These are phyloP conservation scores for Galerucella pusilla DNA, from an alignment of 2,888 invertebrate species.

Conservation along the genomic window DNA sequence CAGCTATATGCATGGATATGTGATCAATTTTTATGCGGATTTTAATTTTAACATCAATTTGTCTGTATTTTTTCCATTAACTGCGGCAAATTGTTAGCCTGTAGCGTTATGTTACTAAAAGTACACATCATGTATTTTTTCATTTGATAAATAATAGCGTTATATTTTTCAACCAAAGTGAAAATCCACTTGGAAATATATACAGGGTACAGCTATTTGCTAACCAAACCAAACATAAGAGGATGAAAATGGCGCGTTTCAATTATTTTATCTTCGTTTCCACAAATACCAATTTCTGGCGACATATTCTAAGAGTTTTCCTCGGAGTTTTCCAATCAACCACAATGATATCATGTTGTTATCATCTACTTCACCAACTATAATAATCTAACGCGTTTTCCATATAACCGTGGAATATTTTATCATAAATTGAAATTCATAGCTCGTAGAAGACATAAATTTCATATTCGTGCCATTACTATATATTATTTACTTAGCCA, in stretches of 20 bases:
- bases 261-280: too few relatives aligned
- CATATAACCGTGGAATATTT: not conserved
- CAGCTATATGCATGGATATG: not conserved
- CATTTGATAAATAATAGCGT: not conserved
- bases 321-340: not conserved
- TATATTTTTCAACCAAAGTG: too few relatives aligned
- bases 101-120: not conserved
- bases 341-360: not conserved
- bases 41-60: not conserved
- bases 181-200: too few relatives aligned
- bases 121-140: not conserved
- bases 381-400: slow-evolving; percentile 11
- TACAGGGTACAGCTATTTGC: too few relatives aligned
- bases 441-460: slow-evolving; percentile 17
- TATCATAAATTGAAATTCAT: slow-evolving; percentile 21
- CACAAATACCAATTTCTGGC: too few relatives aligned
- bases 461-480: slow-evolving; percentile 18
- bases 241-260: too few relatives aligned
- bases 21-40: not conserved
- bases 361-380: not conserved
- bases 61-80: not conserved
- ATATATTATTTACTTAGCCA: slow-evolving; percentile 28
- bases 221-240: too few relatives aligned
- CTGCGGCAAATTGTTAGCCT: not conserved
- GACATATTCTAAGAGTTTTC: too few relatives aligned